Evolutionary conservation across 2,113 vertebrate species (phyloP), one percentile per base, ranked within the genome.

Genomic region (Pitta sordida): DNA sequence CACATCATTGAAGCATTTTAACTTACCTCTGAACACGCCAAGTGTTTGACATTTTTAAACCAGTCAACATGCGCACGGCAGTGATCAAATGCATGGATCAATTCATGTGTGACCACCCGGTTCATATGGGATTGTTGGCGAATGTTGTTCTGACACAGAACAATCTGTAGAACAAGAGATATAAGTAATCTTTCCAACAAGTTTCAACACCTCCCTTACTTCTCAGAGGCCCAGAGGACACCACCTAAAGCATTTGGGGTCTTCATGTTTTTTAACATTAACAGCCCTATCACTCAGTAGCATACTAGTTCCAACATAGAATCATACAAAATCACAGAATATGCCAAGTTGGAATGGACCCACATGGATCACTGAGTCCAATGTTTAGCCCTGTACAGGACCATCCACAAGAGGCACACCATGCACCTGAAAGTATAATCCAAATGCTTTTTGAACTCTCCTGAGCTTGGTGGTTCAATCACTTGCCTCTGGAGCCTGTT

Each of bases 111-210:
- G 55, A 99, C 99, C 64, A 99, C 99, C 5, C 99, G 96, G 96
- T 98, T 99, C 99, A 99, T 99, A 27, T 99, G 99, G 10, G 98
- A 96, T 96, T 99, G 99, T 30, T 97, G 98, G 32, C 95, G 98
- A 96, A 99, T 99, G 92, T 99, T 99, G 97, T 99, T 99, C 97
- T 99, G 99, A 96, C 99, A 99, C 88, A 99, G 95, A 95, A 99
- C 99, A 71, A 99, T 99, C 99, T 99, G 96, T 18, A 91, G 23
- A 97, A 83, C 24, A 67, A 94, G 51, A 83, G 44, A 93, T 5
- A 78, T 0, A 80, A 24, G 22, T 7, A 53, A 21, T 3, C 36
- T 64, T 88, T 85, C 75, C 51, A 59, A 5, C 21, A 68, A 21
- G 23, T 87, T 75, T 78, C 53, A 93, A 24, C 27, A 64, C 7